These are phyloP conservation scores for Brachionus rotundiformis DNA, from an alignment of 1,140 invertebrate species.

Conservation along the genomic window DNA sequence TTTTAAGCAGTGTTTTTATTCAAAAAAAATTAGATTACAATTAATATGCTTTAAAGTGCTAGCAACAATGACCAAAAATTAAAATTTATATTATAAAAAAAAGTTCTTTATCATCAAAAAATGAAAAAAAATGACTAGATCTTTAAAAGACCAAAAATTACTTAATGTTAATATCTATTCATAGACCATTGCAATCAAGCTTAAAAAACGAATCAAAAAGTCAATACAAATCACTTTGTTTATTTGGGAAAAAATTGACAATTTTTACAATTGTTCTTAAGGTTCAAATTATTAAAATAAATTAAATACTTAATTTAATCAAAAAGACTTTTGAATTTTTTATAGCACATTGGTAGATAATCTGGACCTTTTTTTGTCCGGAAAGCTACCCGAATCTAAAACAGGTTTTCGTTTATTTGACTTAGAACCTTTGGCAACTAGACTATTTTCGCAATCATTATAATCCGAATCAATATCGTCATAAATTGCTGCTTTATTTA, in stretches of 20 bases:
- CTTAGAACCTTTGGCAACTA: background rate
- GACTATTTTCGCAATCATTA: background rate
- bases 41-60: background rate
- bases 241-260: background rate
- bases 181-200: background rate
- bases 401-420: slow-evolving; percentile 15
- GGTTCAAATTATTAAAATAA: background rate
- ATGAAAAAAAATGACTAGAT: background rate
- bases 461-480: slow-evolving; percentile 14
- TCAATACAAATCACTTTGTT: background rate
- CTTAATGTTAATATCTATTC: background rate
- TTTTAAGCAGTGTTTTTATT: background rate
- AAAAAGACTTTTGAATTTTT: background rate
- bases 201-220: background rate
- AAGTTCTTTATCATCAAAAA: background rate
- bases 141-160: background rate
- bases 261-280: background rate
- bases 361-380: slow-evolving; percentile 15
- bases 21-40: slow-evolving; percentile 1
- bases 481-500: background rate
- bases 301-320: background rate
- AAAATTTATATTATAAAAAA: background rate
- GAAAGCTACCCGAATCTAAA: background rate
- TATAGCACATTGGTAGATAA: background rate
- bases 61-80: slow-evolving; percentile 8